Evolutionary conservation across 2,888 invertebrate species (phyloP).

Genomic region (Tineola bisselliella): DNA sequence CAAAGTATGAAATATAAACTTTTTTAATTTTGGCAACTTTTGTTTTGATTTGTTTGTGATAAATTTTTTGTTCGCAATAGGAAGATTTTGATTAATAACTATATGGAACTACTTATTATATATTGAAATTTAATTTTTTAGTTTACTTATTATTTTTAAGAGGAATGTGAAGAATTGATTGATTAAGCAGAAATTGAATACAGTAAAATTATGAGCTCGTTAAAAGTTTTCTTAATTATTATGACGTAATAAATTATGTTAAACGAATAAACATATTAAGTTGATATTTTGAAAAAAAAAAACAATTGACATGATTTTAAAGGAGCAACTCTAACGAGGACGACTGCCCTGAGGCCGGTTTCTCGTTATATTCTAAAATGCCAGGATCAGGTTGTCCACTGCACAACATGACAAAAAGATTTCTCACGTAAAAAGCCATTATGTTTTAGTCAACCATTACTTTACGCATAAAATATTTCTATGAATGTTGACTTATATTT

Average conservation of each 20-base stretch:
- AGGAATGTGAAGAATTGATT: too few species aligned
- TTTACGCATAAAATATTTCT: too few species aligned
- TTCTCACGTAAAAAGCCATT: constrained; percentile 15
- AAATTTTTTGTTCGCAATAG: too few species aligned
- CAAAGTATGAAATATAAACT: neutral
- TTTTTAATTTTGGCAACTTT: neutral
- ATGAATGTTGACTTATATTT: neutral
- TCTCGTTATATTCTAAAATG: constrained; percentile 15
- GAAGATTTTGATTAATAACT: too few species aligned
- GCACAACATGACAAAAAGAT: constrained; percentile 25
- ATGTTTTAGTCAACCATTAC: neutral
- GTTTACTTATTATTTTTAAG: too few species aligned
- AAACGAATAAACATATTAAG: neutral
- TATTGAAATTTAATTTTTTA: too few species aligned
- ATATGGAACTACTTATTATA: too few species aligned
- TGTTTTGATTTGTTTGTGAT: neutral
- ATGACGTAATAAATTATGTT: neutral
- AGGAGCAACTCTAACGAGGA: constrained; percentile 11
- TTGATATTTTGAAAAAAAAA: neutral
- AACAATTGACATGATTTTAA: constrained; percentile 8
- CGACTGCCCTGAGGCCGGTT: constrained; percentile 12
- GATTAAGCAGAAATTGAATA: too few species aligned
- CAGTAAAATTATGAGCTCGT: neutral
- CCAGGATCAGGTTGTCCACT: constrained; percentile 23
- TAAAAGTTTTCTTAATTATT: neutral